Percentiles rank a stretch among this genome's conserved stretches.
These are phyloP conservation scores for Meghimatium bilineatum DNA, from an alignment of 2,888 invertebrate genomes.

Conservation along the genomic window DNA sequence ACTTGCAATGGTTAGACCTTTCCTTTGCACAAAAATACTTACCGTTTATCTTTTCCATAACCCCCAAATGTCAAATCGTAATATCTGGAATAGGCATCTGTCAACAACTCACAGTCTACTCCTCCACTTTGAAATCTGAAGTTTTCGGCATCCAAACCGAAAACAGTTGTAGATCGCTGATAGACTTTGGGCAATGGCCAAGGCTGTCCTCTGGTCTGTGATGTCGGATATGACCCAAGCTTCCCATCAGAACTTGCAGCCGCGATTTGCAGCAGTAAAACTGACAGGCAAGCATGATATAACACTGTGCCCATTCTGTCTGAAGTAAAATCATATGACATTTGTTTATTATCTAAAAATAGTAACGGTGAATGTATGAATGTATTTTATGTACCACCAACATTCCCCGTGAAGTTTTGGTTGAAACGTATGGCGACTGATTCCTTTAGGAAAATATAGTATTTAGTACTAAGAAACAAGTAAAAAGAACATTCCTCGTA, in stretches of 20 bases:
- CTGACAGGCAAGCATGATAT: neutral
- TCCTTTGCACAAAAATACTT: no score
- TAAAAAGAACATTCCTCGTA: no score
- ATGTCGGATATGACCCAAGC: constrained; percentile 25
- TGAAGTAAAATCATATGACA: neutral
- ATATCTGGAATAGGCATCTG: constrained; percentile 45
- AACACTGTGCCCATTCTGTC: constrained; percentile 1
- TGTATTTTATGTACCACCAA: neutral
- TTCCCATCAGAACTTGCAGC: neutral
- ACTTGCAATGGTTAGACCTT: neutral
- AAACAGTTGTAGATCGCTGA: constrained; percentile 19
- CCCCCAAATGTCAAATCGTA: constrained; percentile 40
- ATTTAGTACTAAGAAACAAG: no score
- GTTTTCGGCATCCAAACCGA: constrained; percentile 19
- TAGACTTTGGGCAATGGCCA: constrained; percentile 49
- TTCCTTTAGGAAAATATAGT: no score
- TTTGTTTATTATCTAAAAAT: neutral
- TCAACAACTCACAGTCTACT: constrained; percentile 38
- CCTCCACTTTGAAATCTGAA: constrained; percentile 40
- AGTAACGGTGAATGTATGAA: neutral
- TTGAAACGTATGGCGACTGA: neutral
- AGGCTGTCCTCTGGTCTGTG: constrained; percentile 45
- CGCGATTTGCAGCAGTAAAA: neutral
- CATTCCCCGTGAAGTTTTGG: neutral
- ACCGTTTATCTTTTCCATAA: constrained; percentile 17